Evolutionary conservation across 2,797 vertebrate genomes (phyloP).

Genomic region (Helarctos malayanus): DNA sequence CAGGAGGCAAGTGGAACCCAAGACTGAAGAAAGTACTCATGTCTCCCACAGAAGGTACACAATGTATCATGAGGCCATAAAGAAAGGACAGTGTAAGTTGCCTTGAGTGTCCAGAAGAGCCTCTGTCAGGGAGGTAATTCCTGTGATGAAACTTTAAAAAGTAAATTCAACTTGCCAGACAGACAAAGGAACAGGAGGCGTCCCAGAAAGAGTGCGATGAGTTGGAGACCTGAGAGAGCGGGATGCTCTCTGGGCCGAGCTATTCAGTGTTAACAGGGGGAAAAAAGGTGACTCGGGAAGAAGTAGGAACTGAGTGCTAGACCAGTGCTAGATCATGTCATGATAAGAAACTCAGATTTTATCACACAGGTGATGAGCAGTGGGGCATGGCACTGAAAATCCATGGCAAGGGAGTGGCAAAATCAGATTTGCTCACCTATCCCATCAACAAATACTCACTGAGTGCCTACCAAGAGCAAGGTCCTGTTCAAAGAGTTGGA

Average conservation of each 20-base stretch:
- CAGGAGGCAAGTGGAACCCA: not conserved
- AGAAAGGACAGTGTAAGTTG: not conserved
- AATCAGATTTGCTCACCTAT: not conserved
- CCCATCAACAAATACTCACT: not conserved
- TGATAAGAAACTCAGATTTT: not conserved
- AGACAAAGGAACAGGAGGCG: not conserved
- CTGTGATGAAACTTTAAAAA: not conserved
- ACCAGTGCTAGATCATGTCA: not conserved
- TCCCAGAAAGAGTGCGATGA: not conserved
- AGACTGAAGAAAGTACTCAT: not conserved
- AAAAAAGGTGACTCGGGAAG: not conserved
- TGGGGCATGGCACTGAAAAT: not conserved
- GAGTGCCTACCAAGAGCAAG: not conserved
- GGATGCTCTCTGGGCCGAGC: not conserved
- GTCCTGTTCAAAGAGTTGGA: not conserved
- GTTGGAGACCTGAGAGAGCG: not conserved
- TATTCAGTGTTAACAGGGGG: not conserved
- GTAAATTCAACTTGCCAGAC: not conserved
- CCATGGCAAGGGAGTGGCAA: not conserved
- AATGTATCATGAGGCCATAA: not conserved
- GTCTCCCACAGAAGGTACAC: not conserved
- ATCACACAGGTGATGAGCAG: not conserved
- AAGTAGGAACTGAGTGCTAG: not conserved
- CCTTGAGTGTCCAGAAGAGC: not conserved
- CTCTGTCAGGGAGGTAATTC: not conserved